phyloP scores from a whole-genome alignment of 2,797 vertebrate species.

The Sardinella longiceps region DNA sequence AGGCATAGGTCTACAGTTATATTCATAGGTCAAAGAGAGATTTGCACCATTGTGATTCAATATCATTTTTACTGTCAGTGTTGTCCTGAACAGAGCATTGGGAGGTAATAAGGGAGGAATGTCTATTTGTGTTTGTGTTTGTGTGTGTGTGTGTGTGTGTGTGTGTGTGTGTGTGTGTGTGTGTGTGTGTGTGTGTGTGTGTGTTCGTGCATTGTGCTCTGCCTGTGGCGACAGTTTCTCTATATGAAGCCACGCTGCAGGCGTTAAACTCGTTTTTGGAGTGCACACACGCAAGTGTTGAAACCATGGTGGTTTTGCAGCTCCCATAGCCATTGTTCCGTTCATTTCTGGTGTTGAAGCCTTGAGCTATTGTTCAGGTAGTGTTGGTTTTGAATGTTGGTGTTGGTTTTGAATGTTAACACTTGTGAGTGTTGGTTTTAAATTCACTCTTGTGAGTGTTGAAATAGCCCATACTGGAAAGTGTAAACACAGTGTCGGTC shows the following conservation, averaged over 20 bases:
- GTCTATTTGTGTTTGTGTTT: too few species aligned
- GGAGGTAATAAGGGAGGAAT: background rate
- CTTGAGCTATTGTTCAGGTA: background rate
- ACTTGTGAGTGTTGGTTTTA: too few species aligned
- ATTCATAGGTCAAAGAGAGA: background rate
- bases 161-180: background rate
- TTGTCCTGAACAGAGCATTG: background rate
- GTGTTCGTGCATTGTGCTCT: background rate
- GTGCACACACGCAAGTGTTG: background rate
- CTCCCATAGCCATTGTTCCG: background rate
- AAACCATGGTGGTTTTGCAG: background rate
- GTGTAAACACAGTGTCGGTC: too few species aligned
- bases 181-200: background rate
- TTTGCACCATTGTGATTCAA: background rate
- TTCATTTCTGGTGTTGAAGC: background rate
- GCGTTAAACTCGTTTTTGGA: background rate
- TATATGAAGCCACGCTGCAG: background rate
- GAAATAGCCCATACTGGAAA: too few species aligned
- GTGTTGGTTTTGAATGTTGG: too few species aligned
- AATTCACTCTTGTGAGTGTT: too few species aligned
- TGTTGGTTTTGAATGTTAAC: too few species aligned
- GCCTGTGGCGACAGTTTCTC: background rate
- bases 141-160: background rate
- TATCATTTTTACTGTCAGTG: background rate
- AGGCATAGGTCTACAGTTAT: background rate